Evolutionary conservation across 2,797 vertebrate genomes (phyloP), one percentile per base, ranked within the genome.

Genomic region (Meda fulgida): DNA sequence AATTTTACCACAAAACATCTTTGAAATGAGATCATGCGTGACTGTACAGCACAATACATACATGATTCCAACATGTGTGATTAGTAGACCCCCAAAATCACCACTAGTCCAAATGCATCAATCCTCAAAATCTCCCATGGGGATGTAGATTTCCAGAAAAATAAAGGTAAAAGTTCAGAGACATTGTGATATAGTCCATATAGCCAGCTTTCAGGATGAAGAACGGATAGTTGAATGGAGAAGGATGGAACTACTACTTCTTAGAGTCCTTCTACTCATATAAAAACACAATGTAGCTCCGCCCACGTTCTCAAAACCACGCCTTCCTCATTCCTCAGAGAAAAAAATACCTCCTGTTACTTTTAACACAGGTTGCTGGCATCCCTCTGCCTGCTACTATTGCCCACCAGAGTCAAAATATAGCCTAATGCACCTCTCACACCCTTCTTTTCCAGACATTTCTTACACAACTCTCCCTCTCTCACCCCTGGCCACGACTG

Each of bases 341-440:
- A 1, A 9, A 40, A 34, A 31, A 66, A 78, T 18, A 38, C 6
- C 23, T 43, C 16, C 43, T 76, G 46, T 77, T 78, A 23, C 7
- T 23, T 71, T 60, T 67, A 87, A 87, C 82, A 87, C 67, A 76
- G 69, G 78, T 69, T 73, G n/a, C 40, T 38, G 84, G 89, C 87
- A 88, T 90, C 89, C 89, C 92, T 18, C 36, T 31, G 63, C 89
- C 84, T 91, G 85, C 88, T 89, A 80, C 75, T 89, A 86, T 46
- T 29, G 84, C 93, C 90, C 91, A 91, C 90, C 92, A 87, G 86
- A 93, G 92, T 92, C 92, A 94, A 95, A 94, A 95, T 92, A 93
- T 80, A 92, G 87, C 87, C 89, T 86, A 58, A 89, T 89, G 89
- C 91, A 66, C 89, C 89, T 83, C 85, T 53, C 87, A 84, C 70